Evolutionary conservation across 2,797 vertebrate species (phyloP), one percentile per base, ranked within the genome.

Genomic region (Phataginus tetradactyla): DNA sequence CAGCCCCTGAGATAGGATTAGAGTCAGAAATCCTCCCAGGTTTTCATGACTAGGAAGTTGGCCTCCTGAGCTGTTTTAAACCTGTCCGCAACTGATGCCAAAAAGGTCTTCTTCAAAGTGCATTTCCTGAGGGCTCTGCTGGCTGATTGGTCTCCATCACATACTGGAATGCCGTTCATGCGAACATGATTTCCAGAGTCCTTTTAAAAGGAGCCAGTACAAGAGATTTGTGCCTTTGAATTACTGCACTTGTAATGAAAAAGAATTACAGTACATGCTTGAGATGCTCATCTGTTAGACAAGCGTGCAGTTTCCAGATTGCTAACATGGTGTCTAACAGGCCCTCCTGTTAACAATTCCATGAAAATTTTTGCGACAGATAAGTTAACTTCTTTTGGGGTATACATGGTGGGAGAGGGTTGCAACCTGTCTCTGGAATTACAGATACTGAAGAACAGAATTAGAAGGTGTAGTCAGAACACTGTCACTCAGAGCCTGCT

Each of bases 311-410:
- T 95, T 97, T 97, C 98, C 90, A 97, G 94, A 96, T 97, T 97
- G 98, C 90, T 97, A 97, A 95, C 53, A 64, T 32, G 66, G 96
- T 6, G 5, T 95, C 95, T 94, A 42, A 45, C 97, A 96, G 75
- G 97, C 98, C 96, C 97, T 96, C 95, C 97, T 96, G 97, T 98
- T 98, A 98, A 97, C 96, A 93, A 98, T 96, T 94, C 97, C 98
- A 98, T 98, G 97, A 97, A 68, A 92, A 96, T 96, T 97, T 97
- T 96, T 97, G 81, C 86, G 94, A 97, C 97, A 93, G 77, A 90
- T 98, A 98, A 98, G 96, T 97, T 91, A 95, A 90, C 98, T 98
- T 98, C 63, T 97, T 97, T 94, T 93, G 94, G 75, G 88, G 59
- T 49, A 75, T 87, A 3, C 37, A 1, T 0, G 63, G 69, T 53